Evolutionary conservation across 2,888 invertebrate genomes (phyloP).

Genomic region (Nematopogon swammerdamellus): DNA sequence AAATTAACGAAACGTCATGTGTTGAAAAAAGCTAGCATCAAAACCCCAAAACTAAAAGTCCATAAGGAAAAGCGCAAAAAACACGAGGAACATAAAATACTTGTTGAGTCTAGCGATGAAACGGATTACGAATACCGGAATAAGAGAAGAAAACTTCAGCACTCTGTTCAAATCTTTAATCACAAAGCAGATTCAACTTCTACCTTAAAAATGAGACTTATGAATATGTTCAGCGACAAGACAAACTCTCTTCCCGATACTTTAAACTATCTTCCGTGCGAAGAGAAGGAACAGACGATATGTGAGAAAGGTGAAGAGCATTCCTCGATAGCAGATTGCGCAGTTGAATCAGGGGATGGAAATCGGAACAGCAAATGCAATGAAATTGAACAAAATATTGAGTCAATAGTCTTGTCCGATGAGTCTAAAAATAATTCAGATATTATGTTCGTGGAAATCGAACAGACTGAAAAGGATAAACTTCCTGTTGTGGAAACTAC

Average conservation of each 20-base stretch:
- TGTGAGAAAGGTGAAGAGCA: neutral
- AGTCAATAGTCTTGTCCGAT: neutral
- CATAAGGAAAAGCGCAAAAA: conserved; percentile 19
- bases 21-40: neutral
- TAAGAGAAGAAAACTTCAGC: conserved; percentile 47
- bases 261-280: neutral
- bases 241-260: neutral
- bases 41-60: conserved; percentile 17
- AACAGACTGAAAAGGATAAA: neutral
- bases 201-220: conserved; percentile 31
- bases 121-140: conserved; percentile 43
- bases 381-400: neutral
- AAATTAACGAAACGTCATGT: neutral
- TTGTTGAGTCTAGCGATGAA: conserved; percentile 37
- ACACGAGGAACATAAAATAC: conserved; percentile 16
- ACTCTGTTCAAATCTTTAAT: conserved; percentile 48
- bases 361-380: neutral
- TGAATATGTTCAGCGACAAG: conserved; percentile 28
- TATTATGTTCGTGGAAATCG: neutral
- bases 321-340: neutral
- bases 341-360: too few species aligned
- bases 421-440: neutral
- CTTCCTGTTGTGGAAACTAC: neutral
- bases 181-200: conserved; percentile 31
- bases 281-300: neutral